phyloP scores from a whole-genome alignment of 2,888 invertebrate genomes.

The Nezara viridula region DNA sequence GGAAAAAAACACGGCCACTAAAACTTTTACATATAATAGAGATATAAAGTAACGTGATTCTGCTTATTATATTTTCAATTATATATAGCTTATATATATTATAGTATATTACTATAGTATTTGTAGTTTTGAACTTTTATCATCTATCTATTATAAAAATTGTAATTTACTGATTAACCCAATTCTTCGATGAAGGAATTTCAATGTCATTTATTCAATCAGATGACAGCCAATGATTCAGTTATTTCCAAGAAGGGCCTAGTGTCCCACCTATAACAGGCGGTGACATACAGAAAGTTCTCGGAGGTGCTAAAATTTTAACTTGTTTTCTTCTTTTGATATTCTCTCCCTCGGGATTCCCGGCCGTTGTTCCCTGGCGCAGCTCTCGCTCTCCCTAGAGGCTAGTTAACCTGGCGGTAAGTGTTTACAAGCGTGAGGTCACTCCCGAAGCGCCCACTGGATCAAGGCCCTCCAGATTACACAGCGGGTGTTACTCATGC shows the following conservation, averaged over 20 bases:
- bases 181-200: neutral
- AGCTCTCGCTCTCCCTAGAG: neutral
- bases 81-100: too few species aligned
- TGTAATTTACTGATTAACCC: neutral
- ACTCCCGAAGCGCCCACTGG: constrained; percentile 22
- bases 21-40: too few species aligned
- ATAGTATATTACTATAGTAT: too few species aligned
- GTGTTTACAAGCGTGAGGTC: constrained; percentile 35
- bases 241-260: neutral
- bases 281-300: neutral
- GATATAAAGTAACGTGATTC: too few species aligned
- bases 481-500: neutral
- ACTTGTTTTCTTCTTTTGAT: neutral
- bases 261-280: neutral
- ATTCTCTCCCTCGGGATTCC: neutral
- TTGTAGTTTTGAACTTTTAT: too few species aligned
- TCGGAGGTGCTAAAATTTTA: neutral
- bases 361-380: neutral
- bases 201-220: too few species aligned
- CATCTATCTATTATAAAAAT: too few species aligned
- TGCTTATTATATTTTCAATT: too few species aligned
- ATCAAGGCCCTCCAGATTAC: constrained; percentile 2
- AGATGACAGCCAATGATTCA: neutral
- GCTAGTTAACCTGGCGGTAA: constrained; percentile 24
- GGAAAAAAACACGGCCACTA: too few species aligned